A percentile compares a stretch with the other conserved stretches of the same genome.
These are phyloP conservation scores for Atrina japonica DNA, from an alignment of 2,888 invertebrate genomes.

Conservation along the genomic window DNA sequence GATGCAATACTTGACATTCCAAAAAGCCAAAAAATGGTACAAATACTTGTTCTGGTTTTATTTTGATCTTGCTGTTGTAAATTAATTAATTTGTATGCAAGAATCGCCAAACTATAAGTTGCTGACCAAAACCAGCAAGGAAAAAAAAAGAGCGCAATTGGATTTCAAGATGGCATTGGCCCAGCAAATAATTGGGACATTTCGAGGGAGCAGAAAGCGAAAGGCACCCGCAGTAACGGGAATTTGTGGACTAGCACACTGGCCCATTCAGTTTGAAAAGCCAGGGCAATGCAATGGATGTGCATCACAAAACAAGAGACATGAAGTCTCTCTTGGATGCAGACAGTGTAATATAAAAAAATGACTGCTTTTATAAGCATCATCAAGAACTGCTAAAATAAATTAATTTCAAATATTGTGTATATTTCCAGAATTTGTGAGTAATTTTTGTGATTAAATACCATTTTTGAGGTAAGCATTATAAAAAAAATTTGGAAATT, in stretches of 20 bases:
- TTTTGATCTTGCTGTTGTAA: too few species aligned
- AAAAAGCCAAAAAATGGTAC: too few species aligned
- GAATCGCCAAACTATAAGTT: conserved; percentile 8
- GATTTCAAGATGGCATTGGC: conserved; percentile 9
- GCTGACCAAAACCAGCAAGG: neutral
- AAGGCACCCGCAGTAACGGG: conserved; percentile 8
- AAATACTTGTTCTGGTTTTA: too few species aligned
- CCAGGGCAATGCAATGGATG: conserved; percentile 4
- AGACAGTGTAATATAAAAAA: conserved; percentile 7
- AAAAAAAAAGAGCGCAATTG: neutral
- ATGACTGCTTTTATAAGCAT: conserved; percentile 11
- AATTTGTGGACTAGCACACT: conserved; percentile 16
- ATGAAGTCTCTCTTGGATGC: conserved; percentile 16
- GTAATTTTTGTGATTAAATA: too few species aligned
- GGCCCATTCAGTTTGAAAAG: conserved; percentile 20
- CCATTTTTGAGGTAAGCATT: too few species aligned
- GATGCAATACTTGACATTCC: too few species aligned
- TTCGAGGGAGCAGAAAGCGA: conserved; percentile 5
- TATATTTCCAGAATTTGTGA: too few species aligned
- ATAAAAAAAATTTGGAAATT: too few species aligned
- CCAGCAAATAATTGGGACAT: conserved; percentile 16
- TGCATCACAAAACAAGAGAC: neutral
- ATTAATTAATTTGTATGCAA: conserved; percentile 22
- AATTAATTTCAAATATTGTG: neutral
- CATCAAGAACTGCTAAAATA: conserved; percentile 12